Evolutionary conservation across 35 echinoderm and acorn worm species (phyloP).

Genomic region (Nesometra sesokonis): DNA sequence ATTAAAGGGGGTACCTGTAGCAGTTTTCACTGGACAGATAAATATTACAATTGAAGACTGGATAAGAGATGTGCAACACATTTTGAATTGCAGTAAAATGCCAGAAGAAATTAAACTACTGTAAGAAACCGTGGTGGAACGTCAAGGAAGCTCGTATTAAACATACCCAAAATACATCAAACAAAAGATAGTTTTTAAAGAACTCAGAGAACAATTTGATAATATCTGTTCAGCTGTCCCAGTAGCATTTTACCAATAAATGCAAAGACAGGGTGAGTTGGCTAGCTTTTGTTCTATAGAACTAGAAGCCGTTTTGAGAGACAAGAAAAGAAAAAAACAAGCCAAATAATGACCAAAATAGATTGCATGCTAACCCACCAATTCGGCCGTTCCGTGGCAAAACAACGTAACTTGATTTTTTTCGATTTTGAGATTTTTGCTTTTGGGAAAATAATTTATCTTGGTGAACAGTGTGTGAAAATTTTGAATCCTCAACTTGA

Average conservation of each 20-base stretch:
- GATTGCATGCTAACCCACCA: no score
- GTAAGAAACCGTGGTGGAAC: constrained; percentile 20
- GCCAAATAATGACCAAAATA: no score
- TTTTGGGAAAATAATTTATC: no score
- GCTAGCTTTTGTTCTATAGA: not conserved
- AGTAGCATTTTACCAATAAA: constrained; percentile 21
- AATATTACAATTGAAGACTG: constrained; percentile 18
- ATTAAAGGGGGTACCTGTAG: constrained; percentile 15
- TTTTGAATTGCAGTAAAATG: not conserved
- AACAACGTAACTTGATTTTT: no score
- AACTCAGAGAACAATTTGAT: constrained; percentile 13
- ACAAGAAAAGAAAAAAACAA: not conserved
- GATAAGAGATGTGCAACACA: constrained; percentile 11
- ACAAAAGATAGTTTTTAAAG: not conserved
- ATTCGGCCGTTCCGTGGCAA: no score
- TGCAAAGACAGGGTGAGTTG: not conserved
- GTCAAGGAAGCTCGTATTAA: constrained; percentile 10
- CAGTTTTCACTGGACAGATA: constrained; percentile 4
- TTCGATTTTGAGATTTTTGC: no score
- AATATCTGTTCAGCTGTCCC: not conserved
- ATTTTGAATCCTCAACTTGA: no score
- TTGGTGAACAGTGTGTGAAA: no score
- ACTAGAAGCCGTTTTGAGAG: not conserved
- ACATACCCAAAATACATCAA: not conserved
- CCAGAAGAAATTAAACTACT: constrained; percentile 1